Conservation (phyloP, 2,113 vertebrate genomes). For the Lates calcarifer region DNA sequence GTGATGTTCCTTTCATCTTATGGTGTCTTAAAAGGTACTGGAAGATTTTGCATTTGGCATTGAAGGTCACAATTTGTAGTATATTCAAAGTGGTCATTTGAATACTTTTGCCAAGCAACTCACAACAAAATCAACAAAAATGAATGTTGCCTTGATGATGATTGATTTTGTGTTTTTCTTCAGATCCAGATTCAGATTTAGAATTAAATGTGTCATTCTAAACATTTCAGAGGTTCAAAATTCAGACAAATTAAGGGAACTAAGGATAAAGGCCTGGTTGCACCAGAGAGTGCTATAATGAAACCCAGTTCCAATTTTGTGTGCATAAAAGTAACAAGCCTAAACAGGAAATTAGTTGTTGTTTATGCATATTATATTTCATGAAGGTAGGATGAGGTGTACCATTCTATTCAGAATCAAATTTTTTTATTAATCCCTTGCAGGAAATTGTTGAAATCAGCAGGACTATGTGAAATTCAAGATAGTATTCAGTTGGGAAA, state of each 20-base stretch:
- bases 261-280: too few species aligned
- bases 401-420: background rate
- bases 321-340: background rate
- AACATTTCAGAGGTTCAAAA: too few species aligned
- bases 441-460: too few species aligned
- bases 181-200: too few species aligned
- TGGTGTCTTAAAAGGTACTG: background rate
- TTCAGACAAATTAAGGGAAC: too few species aligned
- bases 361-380: background rate
- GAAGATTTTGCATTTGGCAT: background rate
- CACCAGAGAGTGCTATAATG: too few species aligned
- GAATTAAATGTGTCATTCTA: too few species aligned
- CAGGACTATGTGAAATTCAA: background rate
- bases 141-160: background rate
- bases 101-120: conserved; percentile 6
- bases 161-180: background rate
- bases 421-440: too few species aligned
- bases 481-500: background rate
- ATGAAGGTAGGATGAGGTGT: background rate
- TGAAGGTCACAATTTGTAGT: conserved; percentile 7
- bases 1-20: conserved; percentile 1
- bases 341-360: background rate
- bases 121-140: conserved; percentile 15
- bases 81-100: conserved; percentile 2
- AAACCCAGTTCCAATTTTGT: background rate